Conservation (phyloP, 2,113 vertebrate species). For the Hypocryptadius cinnamomeus region DNA sequence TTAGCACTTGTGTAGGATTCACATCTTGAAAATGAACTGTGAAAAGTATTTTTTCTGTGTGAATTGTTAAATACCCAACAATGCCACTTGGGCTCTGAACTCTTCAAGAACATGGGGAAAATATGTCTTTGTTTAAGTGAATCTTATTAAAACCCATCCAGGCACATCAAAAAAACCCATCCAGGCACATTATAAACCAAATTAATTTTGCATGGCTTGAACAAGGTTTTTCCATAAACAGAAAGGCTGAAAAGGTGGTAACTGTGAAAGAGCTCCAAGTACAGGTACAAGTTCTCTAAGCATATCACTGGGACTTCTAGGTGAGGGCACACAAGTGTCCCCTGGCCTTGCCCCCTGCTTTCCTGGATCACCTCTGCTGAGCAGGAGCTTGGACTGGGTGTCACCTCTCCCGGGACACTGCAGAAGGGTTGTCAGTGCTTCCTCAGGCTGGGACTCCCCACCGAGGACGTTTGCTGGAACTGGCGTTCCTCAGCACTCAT, state of each 20-base stretch:
- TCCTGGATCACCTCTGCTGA: not conserved
- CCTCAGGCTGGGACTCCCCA: not conserved
- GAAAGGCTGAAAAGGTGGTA: not conserved
- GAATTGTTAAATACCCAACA: not conserved
- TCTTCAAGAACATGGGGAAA: not conserved
- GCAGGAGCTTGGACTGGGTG: not conserved
- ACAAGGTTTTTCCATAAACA: not conserved
- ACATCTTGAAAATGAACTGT: not conserved
- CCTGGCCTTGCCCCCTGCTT: not conserved
- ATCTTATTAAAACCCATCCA: not conserved
- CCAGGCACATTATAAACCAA: not conserved
- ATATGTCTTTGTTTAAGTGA: not conserved
- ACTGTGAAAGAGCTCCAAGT: not conserved
- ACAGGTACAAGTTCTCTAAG: not conserved
- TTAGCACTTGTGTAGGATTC: not conserved
- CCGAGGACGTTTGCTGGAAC: fast-evolving
- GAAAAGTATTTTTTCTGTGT: not conserved
- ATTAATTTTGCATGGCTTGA: not conserved
- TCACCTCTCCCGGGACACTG: not conserved
- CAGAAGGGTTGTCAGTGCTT: not conserved
- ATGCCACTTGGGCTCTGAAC: not conserved
- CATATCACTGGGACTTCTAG: not conserved
- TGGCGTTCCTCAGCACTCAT: not conserved
- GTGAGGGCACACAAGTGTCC: not conserved
- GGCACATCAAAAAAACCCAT: not conserved